Evolutionary conservation across 2,888 invertebrate genomes (phyloP).

Genomic region (Stenotaenia linearis): DNA sequence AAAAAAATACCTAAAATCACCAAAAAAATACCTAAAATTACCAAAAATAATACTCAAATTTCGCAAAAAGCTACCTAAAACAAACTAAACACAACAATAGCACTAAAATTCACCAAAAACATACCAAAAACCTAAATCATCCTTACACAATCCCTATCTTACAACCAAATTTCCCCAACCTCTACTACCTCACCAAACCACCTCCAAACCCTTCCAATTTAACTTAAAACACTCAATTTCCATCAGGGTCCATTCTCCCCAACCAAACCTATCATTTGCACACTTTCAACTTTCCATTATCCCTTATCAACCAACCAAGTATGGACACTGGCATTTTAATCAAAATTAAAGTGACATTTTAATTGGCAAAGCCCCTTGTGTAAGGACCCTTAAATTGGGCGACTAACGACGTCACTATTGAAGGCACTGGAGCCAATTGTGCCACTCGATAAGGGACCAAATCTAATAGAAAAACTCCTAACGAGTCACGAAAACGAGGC

Average conservation of each 20-base stretch:
- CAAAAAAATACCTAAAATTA: no score
- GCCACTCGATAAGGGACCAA: conserved; percentile 15
- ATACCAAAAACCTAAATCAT: no score
- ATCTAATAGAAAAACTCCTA: conserved; percentile 19
- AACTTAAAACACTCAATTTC: not conserved
- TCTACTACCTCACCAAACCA: no score
- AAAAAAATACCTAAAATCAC: no score
- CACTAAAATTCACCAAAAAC: no score
- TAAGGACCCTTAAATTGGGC: not conserved
- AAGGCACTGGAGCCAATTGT: conserved; percentile 7
- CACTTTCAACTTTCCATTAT: conserved; percentile 3
- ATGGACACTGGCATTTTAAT: not conserved
- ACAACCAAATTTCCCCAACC: no score
- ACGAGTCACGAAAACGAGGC: not conserved
- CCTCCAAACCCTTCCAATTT: no score
- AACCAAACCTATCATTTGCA: not conserved
- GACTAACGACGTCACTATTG: conserved; percentile 15
- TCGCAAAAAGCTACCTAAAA: no score
- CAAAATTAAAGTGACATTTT: conserved; percentile 15
- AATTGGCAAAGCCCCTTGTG: not conserved
- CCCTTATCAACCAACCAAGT: not conserved
- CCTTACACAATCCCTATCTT: no score
- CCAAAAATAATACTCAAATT: no score
- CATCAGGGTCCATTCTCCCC: not conserved
- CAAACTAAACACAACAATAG: no score